Evolutionary conservation across 2,113 vertebrate genomes (phyloP).

Genomic region (Chrysochloris asiatica): DNA sequence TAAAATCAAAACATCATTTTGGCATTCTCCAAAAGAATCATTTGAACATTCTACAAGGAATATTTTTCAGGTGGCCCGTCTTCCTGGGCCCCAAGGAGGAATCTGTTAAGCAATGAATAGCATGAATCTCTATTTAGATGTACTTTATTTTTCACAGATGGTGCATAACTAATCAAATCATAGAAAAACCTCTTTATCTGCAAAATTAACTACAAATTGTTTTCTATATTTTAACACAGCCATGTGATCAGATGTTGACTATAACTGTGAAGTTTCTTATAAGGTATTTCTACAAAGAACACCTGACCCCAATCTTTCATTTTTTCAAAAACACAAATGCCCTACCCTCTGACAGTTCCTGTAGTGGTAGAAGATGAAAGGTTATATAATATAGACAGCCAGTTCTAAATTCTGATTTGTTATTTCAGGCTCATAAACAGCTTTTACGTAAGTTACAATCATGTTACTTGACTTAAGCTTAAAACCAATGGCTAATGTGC

Average conservation of each 20-base stretch:
- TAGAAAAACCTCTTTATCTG: background rate
- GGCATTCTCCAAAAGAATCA: conserved; percentile 20
- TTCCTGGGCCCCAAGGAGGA: background rate
- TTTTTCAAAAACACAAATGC: background rate
- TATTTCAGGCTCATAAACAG: conserved; percentile 25
- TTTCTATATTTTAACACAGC: background rate
- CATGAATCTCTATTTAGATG: background rate
- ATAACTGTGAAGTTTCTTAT: background rate
- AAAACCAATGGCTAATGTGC: conserved; percentile 29
- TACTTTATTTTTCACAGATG: background rate
- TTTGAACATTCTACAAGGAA: background rate
- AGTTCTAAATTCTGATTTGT: conserved; percentile 5
- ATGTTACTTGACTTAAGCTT: background rate
- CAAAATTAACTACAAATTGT: background rate
- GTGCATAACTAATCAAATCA: background rate
- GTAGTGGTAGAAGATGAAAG: background rate
- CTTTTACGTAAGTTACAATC: conserved; percentile 13
- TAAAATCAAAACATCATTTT: conserved; percentile 3
- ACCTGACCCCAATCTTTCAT: background rate
- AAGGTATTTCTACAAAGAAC: background rate
- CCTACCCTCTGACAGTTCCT: conserved; percentile 13
- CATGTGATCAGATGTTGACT: background rate
- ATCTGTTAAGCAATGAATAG: background rate
- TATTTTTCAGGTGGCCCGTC: background rate
- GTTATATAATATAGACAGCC: too few relatives aligned